Evolutionary conservation across 2,113 vertebrate species (phyloP), one percentile per base, ranked within the genome.

Genomic region (Ceyx margarethae): DNA sequence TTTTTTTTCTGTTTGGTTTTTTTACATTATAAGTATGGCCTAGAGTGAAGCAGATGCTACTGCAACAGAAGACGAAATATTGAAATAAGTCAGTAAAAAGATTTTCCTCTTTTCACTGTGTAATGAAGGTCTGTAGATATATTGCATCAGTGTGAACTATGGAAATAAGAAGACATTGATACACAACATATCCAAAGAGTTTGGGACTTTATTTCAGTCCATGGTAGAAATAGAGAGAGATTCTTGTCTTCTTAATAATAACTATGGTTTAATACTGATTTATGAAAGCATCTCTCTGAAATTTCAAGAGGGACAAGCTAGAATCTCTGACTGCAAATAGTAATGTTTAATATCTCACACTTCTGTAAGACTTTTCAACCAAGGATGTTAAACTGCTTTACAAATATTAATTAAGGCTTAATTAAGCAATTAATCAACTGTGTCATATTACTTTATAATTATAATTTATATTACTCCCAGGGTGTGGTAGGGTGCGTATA

Each of bases 361-460:
- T 89, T 89, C 84, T 48, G 31, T 6, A 69, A 74, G 89, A 80
- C 87, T 95, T 94, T 94, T 80, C 89, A 91, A 82, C 89, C 84
- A 94, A 91, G 67, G 78, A 96, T 89, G 75, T 96, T 96, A 89
- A 96, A 95, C 81, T 93, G 95, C 75, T 96, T 96, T 95, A 93
- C 95, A 96, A 96, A 95, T 95, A 96, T 93, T 95, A 96, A 96
- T 96, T 96, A 96, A 96, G 92, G 87, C 92, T 96, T 96, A 96
- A 96, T 96, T 96, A 96, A 96, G 84, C 87, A 94, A 96, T 96
- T 95, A 95, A 95, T 96, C 94, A 96, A 82, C 94, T 95, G 87
- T 96, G 86, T 91, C 94, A 89, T 93, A 94, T 96, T 93, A 94
- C 94, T 94, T 96, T 77, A 85, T 95, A 93, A 96, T 95, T 92